Evolutionary conservation across 2,888 invertebrate species (phyloP).

Genomic region (Drosophila pseudotakahashii): DNA sequence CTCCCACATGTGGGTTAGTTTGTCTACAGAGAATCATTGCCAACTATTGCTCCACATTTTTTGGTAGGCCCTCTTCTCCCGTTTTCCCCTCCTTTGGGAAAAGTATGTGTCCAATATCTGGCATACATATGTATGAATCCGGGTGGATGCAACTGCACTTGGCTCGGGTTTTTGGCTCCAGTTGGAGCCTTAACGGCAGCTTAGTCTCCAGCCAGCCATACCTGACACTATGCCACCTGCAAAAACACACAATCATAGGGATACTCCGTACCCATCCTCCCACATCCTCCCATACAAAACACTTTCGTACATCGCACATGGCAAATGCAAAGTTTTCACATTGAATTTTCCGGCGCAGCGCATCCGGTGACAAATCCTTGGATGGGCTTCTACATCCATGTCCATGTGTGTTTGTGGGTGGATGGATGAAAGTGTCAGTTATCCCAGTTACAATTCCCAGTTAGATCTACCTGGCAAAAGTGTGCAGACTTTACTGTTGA

Average conservation of each 20-base stretch:
- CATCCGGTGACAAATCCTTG: constrained; percentile 64
- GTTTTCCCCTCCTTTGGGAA: not conserved
- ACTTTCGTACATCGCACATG: constrained; percentile 30
- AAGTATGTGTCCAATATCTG: constrained; percentile 66
- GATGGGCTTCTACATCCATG: constrained; percentile 19
- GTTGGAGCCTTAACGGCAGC: constrained; percentile 67
- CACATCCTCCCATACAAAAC: constrained; percentile 14
- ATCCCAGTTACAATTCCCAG: constrained; percentile 41
- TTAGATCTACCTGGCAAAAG: constrained; percentile 5
- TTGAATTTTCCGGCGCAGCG: constrained; percentile 73
- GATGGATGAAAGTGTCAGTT: constrained; percentile 38
- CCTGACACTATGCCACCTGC: constrained; percentile 28
- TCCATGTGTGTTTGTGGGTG: constrained; percentile 9
- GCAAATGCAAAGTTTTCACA: constrained; percentile 75
- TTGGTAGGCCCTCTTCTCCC: constrained; percentile 34
- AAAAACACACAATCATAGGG: constrained; percentile 17
- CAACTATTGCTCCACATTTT: constrained; percentile 68
- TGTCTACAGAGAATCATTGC: constrained; percentile 48
- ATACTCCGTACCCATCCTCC: too few relatives aligned
- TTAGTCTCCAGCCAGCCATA: constrained; percentile 53
- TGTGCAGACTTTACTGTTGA: constrained; percentile 2
- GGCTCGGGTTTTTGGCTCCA: constrained; percentile 43
- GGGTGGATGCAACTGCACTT: constrained; percentile 62
- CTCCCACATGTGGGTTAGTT: constrained; percentile 55
- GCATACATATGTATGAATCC: constrained; percentile 51